phyloP scores from a whole-genome alignment of 2,888 invertebrate genomes.

The Macaria notata region DNA sequence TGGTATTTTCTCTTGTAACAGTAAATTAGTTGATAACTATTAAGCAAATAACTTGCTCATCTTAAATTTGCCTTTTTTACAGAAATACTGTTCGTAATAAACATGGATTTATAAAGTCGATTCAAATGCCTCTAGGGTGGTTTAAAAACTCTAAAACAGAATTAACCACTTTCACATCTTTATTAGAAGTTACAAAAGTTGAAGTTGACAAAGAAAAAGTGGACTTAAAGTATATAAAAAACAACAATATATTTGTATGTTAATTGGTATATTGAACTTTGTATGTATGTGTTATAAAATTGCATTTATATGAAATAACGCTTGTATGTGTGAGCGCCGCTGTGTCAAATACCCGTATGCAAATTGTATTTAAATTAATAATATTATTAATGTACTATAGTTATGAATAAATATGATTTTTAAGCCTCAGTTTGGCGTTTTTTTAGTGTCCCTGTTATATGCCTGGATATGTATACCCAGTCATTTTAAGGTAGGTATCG shows the following conservation, averaged over 20 bases:
- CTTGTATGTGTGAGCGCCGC: slow-evolving; percentile 57
- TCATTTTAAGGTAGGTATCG: no score
- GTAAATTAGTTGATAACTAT: no score
- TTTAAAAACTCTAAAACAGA: no score
- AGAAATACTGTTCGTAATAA: no score
- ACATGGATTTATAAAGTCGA: no score
- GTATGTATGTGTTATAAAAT: slow-evolving; percentile 40
- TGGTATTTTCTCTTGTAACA: no score
- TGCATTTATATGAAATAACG: slow-evolving; percentile 67
- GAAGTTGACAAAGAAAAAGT: not conserved
- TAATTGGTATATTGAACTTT: slow-evolving; percentile 15
- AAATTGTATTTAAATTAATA: slow-evolving; percentile 70
- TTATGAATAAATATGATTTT: slow-evolving; percentile 80
- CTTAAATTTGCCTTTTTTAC: no score
- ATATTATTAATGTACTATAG: slow-evolving; percentile 77
- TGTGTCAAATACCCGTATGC: slow-evolving; percentile 65
- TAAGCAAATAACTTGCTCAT: no score
- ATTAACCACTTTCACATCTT: no score
- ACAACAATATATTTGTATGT: slow-evolving; percentile 16
- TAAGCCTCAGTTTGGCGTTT: slow-evolving; percentile 57
- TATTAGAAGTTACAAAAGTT: slow-evolving; percentile 21
- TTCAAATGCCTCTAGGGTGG: no score
- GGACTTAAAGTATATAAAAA: not conserved
- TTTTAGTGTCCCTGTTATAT: no score
- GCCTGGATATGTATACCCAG: no score